Evolutionary conservation across 2,797 vertebrate genomes (phyloP).

Genomic region (Sarcophilus harrisii): DNA sequence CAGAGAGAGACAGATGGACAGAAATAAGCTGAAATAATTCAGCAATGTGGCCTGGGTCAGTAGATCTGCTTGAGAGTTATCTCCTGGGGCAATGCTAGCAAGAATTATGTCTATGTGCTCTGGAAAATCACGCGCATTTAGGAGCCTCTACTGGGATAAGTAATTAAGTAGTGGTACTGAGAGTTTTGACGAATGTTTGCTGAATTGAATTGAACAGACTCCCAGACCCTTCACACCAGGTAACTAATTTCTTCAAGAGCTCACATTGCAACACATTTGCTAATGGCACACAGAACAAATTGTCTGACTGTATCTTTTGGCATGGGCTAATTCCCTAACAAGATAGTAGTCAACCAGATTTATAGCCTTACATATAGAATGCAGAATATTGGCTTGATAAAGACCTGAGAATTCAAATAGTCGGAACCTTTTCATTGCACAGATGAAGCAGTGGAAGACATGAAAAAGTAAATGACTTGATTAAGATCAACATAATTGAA

Average conservation of each 20-base stretch:
- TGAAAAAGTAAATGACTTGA: not conserved
- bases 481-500: not conserved
- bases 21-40: not conserved
- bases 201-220: not conserved
- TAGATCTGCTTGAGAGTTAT: not conserved
- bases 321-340: constrained; percentile 13
- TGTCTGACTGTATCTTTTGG: not conserved
- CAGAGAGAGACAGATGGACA: not conserved
- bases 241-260: constrained; percentile 39
- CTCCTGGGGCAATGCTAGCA: constrained; percentile 2
- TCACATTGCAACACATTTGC: not conserved
- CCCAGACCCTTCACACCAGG: not conserved
- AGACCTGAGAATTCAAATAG: not conserved
- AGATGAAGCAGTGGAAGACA: not conserved
- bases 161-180: not conserved
- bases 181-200: not conserved
- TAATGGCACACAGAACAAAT: constrained; percentile 3
- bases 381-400: not conserved
- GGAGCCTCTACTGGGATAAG: not conserved
- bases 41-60: accelerated
- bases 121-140: not conserved
- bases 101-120: constrained; percentile 23
- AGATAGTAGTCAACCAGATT: not conserved
- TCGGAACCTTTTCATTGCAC: not conserved
- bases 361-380: constrained; percentile 10